Conservation (phyloP, 2,888 invertebrate genomes). For the Branchellion lobata region DNA sequence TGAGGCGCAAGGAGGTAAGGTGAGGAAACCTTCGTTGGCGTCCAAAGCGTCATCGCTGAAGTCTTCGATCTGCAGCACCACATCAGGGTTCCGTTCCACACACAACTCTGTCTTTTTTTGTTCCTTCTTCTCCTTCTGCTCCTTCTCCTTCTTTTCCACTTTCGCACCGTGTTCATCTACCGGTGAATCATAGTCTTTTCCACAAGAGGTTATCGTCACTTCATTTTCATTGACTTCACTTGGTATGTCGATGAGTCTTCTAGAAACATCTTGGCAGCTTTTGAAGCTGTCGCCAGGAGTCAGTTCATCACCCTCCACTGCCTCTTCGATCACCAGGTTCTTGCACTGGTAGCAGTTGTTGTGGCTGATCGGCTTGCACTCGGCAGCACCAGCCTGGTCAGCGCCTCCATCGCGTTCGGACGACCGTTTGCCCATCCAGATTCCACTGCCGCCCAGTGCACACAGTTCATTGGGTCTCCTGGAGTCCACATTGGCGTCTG, state of each 20-base stretch:
- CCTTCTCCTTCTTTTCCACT: background rate
- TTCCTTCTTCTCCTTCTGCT: no score
- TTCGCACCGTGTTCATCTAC: background rate
- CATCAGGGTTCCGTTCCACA: background rate
- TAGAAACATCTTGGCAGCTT: background rate
- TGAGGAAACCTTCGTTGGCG: background rate
- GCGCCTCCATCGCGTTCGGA: background rate
- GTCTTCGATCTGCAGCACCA: slow-evolving; percentile 14
- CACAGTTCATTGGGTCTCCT: background rate
- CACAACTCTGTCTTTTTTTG: no score
- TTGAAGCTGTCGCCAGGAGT: background rate
- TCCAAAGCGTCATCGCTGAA: background rate
- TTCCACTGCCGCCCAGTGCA: background rate
- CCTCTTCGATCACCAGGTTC: background rate
- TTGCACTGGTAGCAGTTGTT: background rate
- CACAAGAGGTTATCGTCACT: no score
- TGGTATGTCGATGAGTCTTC: no score
- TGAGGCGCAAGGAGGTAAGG: no score
- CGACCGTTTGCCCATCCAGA: slow-evolving; percentile 2
- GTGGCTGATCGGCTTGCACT: background rate
- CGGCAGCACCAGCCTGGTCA: background rate
- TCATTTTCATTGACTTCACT: no score
- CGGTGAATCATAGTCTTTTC: background rate
- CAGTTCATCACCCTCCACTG: background rate
- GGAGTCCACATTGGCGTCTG: background rate